Conservation (phyloP, 1,140 invertebrate species). For the Zophobas morio region DNA sequence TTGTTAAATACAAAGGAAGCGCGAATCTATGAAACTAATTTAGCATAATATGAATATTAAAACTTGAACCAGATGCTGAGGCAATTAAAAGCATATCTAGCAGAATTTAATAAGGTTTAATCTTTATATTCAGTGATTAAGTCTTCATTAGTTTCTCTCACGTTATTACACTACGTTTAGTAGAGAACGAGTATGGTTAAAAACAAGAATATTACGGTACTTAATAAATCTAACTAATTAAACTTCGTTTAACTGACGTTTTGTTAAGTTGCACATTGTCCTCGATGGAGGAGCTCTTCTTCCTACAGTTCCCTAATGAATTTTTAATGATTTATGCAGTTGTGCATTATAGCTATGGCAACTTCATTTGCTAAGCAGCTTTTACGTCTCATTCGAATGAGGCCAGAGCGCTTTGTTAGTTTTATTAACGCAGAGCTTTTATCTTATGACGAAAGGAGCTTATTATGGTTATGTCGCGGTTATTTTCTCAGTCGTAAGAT, state of each 20-base stretch:
- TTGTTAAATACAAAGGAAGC: conserved; percentile 20
- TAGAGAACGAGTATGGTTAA: conserved; percentile 39
- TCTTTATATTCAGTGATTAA: conserved; percentile 42
- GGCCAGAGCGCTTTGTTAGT: neutral
- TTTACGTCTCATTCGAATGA: conserved; percentile 10
- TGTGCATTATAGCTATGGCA: conserved; percentile 15
- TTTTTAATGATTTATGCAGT: conserved; percentile 31
- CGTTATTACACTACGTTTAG: conserved; percentile 44
- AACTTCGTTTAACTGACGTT: conserved; percentile 29
- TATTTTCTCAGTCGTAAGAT: neutral
- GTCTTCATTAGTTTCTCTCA: conserved; percentile 47
- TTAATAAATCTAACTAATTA: conserved; percentile 45
- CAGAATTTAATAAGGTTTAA: conserved; percentile 45
- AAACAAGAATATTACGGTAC: conserved; percentile 40
- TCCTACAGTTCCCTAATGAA: conserved; percentile 10
- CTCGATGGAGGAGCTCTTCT: neutral
- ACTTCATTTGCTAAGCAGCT: conserved; percentile 20
- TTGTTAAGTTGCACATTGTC: conserved; percentile 15
- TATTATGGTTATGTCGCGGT: conserved; percentile 1
- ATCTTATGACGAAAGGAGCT: neutral
- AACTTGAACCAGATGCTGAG: conserved; percentile 41
- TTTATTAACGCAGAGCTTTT: neutral
- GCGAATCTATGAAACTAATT: conserved; percentile 22
- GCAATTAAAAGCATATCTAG: conserved; percentile 48
- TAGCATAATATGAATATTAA: conserved; percentile 38